Conservation (phyloP, 2,888 invertebrate genomes). For the Halictus quadricinctus region DNA sequence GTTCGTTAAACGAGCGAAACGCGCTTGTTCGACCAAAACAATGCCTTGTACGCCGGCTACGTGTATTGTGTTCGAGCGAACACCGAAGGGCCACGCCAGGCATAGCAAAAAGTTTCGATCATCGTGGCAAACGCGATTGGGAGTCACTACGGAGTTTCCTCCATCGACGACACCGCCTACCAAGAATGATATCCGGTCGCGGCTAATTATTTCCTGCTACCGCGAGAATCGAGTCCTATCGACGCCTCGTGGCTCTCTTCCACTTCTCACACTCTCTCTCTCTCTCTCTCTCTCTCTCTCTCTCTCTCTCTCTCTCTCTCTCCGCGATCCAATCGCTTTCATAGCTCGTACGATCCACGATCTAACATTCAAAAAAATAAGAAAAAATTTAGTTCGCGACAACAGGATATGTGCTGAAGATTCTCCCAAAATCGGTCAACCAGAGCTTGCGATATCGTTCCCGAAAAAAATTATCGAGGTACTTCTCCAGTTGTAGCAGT, state of each 20-base stretch:
- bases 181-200: slow-evolving; percentile 71
- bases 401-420: too few species aligned
- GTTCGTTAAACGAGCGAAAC: slow-evolving; percentile 72
- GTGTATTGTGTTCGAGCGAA: slow-evolving; percentile 67
- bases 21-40: slow-evolving; percentile 73
- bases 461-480: too few species aligned
- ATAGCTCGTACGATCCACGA: not conserved
- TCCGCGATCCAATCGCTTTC: not conserved
- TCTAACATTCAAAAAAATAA: not conserved
- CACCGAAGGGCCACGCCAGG: slow-evolving; percentile 63
- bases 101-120: slow-evolving; percentile 63
- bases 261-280: not conserved
- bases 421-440: too few species aligned
- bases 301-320: not conserved
- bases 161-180: slow-evolving; percentile 49
- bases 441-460: too few species aligned
- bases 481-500: too few species aligned
- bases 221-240: slow-evolving; percentile 62
- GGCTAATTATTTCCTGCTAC: slow-evolving; percentile 76
- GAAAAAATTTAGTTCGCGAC: too few species aligned
- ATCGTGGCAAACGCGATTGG: slow-evolving; percentile 34
- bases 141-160: slow-evolving; percentile 33
- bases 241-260: not conserved
- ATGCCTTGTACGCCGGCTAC: slow-evolving; percentile 70
- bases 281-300: not conserved